A percentile compares a stretch with the other conserved stretches of the same genome.
Evolutionary conservation across 2,113 vertebrate species (phyloP).

Genomic region (Datnioides undecimradiatus): DNA sequence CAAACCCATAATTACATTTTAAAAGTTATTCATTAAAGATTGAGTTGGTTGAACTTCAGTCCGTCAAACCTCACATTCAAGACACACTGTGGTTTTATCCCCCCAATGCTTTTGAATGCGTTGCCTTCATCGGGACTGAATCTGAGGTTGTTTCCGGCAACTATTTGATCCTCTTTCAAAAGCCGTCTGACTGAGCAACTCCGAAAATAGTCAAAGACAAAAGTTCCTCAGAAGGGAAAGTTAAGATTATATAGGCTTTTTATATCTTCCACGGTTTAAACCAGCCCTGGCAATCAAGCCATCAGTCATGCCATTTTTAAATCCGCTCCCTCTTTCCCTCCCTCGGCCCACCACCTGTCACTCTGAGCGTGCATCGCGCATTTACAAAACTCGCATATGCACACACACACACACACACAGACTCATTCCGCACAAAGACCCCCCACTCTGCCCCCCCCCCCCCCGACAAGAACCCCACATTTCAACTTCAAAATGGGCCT

Average conservation of each 20-base stretch:
- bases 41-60: too few relatives aligned
- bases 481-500: constrained; percentile 70
- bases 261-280: constrained; percentile 42
- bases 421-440: constrained; percentile 57
- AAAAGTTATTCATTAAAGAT: neutral
- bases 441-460: constrained; percentile 42
- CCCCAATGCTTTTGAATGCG: neutral
- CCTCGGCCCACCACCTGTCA: constrained; percentile 72
- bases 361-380: constrained; percentile 38
- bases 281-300: constrained; percentile 57
- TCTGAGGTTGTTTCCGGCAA: neutral
- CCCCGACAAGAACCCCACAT: constrained; percentile 68
- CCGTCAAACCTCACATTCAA: too few relatives aligned
- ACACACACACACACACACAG: constrained; percentile 22
- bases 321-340: constrained; percentile 45
- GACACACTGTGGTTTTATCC: too few relatives aligned
- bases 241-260: constrained; percentile 39
- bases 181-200: neutral
- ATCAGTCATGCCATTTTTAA: constrained; percentile 62
- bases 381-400: constrained; percentile 37
- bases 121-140: neutral
- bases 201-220: constrained; percentile 24
- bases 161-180: neutral
- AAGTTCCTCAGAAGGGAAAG: constrained; percentile 21
- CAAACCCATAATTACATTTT: too few relatives aligned